Conservation (phyloP, 2,888 invertebrate genomes). For the Idaea straminata region DNA sequence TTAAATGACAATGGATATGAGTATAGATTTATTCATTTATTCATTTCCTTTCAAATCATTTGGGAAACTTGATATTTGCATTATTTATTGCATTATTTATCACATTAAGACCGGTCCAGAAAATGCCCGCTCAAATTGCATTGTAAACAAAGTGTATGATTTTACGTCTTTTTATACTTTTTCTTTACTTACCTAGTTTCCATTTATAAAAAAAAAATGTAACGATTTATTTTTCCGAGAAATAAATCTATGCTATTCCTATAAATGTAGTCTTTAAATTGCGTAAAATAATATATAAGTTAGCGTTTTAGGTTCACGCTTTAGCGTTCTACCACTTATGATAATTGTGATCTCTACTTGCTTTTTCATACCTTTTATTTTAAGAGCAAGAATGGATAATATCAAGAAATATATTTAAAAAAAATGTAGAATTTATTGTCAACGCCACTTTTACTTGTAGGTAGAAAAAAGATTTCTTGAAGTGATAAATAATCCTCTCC, state of each 20-base stretch:
- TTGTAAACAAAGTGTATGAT: no score
- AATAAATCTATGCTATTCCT: constrained; percentile 10
- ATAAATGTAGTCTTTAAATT: constrained; percentile 23
- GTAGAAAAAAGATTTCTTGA: no score
- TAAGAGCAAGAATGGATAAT: not conserved
- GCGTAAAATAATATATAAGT: constrained; percentile 31
- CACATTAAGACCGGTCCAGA: no score
- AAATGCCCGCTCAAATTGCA: no score
- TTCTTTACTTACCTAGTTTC: not conserved
- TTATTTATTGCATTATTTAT: no score
- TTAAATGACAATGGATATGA: constrained; percentile 20
- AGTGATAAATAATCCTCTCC: no score
- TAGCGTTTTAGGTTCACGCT: constrained; percentile 45
- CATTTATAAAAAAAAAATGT: not conserved
- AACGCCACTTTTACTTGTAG: not conserved
- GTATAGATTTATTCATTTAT: constrained; percentile 18
- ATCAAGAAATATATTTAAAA: not conserved
- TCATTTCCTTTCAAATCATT: no score
- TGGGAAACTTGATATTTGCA: no score
- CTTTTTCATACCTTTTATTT: constrained; percentile 25
- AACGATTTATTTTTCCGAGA: constrained; percentile 6
- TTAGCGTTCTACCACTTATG: constrained; percentile 56
- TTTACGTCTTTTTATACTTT: constrained; percentile 5
- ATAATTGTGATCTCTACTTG: constrained; percentile 42
- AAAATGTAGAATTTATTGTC: not conserved